Conservation (phyloP, 2,888 invertebrate species). For the Timema podura region DNA sequence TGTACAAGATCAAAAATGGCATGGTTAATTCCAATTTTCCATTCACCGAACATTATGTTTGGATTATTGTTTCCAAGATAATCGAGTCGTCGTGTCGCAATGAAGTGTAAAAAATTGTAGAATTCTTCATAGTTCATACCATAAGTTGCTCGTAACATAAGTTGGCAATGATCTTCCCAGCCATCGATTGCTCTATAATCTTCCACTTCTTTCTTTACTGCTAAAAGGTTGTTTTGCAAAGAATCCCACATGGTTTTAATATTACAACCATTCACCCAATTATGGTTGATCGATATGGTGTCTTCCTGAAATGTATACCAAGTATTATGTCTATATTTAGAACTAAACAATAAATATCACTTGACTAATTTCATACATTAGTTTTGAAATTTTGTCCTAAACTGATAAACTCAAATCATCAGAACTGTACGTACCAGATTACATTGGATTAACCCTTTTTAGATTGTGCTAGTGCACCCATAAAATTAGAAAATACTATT, state of each 20-base stretch:
- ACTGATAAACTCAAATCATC: too few relatives aligned
- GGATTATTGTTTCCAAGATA: slow-evolving; percentile 43
- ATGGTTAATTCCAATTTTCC: slow-evolving; percentile 48
- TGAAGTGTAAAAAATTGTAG: slow-evolving; percentile 60
- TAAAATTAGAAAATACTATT: too few relatives aligned
- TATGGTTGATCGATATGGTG: slow-evolving; percentile 96
- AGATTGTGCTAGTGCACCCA: too few relatives aligned
- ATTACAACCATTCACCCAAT: slow-evolving; percentile 94
- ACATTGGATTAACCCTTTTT: too few relatives aligned
- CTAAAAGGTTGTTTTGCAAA: slow-evolving; percentile 57
- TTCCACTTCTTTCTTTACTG: slow-evolving; percentile 72
- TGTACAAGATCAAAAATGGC: slow-evolving; percentile 48
- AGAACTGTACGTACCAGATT: too few relatives aligned
- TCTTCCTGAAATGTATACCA: slow-evolving; percentile 55
- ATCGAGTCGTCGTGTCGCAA: slow-evolving; percentile 56
- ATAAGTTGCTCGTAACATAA: slow-evolving; percentile 69
- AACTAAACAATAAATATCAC: too few relatives aligned
- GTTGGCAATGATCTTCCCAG: slow-evolving; percentile 75
- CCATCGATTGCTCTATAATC: slow-evolving; percentile 72
- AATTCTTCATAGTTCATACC: slow-evolving; percentile 73
- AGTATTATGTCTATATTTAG: too few relatives aligned
- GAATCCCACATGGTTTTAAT: slow-evolving; percentile 67
- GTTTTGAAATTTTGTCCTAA: too few relatives aligned
- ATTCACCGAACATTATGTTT: slow-evolving; percentile 43
- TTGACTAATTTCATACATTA: too few relatives aligned